A percentile compares a stretch with the other conserved stretches of the same genome.
phyloP scores from a whole-genome alignment of 2,888 invertebrate genomes.

The Lordiphosa fenestrarum region DNA sequence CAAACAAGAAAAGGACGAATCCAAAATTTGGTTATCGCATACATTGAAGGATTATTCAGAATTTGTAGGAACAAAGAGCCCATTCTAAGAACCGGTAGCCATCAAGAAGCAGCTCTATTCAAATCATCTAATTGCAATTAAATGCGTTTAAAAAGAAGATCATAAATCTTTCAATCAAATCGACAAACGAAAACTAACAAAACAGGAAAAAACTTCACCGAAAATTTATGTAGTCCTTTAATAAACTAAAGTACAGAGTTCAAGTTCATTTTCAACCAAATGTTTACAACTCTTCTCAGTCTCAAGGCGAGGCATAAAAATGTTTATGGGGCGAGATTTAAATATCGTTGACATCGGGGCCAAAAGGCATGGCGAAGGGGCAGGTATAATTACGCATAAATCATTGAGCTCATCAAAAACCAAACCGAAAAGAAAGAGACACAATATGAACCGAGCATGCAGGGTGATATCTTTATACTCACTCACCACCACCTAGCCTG shows the following conservation, averaged over 20 bases:
- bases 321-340: conserved; percentile 61
- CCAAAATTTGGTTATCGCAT: too few species aligned
- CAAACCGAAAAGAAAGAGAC: conserved; percentile 9
- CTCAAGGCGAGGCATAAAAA: conserved; percentile 37
- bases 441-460: conserved; percentile 43
- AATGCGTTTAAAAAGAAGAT: conserved; percentile 14
- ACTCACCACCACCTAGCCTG: not conserved
- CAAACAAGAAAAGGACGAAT: too few species aligned
- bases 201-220: not conserved
- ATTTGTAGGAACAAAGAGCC: too few species aligned
- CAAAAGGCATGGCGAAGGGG: not conserved
- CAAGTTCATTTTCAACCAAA: conserved; percentile 11
- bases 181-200: conserved; percentile 7
- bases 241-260: conserved; percentile 44
- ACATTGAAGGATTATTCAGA: too few species aligned
- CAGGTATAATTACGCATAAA: conserved; percentile 59
- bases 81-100: too few species aligned
- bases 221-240: conserved; percentile 65
- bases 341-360: conserved; percentile 36
- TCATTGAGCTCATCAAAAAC: conserved; percentile 31
- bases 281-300: conserved; percentile 26
- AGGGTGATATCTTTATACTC: conserved; percentile 69
- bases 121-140: conserved; percentile 18
- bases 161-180: conserved; percentile 56
- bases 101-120: too few species aligned